Percentiles rank a stretch among this genome's conserved stretches.
These are phyloP conservation scores for Pipistrellus nathusii DNA, from an alignment of 2,797 vertebrate species.

Conservation along the genomic window DNA sequence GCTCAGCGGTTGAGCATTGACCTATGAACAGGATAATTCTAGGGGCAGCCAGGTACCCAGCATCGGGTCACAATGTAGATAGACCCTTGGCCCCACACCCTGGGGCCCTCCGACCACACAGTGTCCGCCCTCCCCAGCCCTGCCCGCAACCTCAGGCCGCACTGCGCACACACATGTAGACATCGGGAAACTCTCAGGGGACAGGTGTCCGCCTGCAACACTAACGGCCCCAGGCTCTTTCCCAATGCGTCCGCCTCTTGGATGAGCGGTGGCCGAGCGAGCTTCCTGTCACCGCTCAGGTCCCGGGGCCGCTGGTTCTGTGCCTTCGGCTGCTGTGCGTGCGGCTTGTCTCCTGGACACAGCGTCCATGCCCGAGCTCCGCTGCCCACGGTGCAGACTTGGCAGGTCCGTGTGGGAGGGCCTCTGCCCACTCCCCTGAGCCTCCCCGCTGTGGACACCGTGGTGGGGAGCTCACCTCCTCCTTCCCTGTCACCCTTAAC, in stretches of 20 bases:
- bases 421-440: not conserved
- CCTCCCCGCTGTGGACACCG: not conserved
- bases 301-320: no score
- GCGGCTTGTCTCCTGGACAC: not conserved
- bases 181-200: no score
- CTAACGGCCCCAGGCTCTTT: not conserved
- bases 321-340: not conserved
- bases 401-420: not conserved
- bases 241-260: no score
- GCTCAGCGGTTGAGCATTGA: no score
- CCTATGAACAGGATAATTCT: no score
- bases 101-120: not conserved
- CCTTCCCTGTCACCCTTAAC: not conserved
- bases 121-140: no score
- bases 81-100: not conserved
- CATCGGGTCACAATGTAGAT: no score
- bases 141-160: not conserved
- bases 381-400: no score
- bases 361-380: not conserved
- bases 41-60: no score
- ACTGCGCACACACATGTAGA: not conserved
- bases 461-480: not conserved
- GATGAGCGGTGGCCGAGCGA: rapidly evolving
- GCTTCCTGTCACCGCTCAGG: not conserved
- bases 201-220: not conserved